These are phyloP conservation scores for Chloebia gouldiae DNA, from an alignment of 2,113 vertebrate species.

Conservation along the genomic window DNA sequence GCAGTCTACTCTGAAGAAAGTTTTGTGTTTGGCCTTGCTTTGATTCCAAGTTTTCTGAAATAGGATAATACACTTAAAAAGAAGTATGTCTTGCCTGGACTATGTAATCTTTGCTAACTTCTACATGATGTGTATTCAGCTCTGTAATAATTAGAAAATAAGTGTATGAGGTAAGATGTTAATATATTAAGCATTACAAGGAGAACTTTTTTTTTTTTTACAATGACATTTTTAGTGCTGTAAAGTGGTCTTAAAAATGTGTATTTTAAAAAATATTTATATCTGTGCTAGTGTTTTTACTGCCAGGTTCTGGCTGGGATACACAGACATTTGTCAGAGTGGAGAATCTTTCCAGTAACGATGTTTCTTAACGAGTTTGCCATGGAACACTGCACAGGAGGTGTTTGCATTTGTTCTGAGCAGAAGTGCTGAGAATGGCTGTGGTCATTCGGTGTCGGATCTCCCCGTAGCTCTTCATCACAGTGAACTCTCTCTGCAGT, in stretches of 20 bases:
- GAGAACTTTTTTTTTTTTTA: not conserved
- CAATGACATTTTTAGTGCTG: not conserved
- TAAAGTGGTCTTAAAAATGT: not conserved
- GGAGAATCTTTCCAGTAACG: not conserved
- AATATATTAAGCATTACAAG: not conserved
- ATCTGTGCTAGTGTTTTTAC: not conserved
- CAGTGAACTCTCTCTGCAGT: not conserved
- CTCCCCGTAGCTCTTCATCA: not conserved
- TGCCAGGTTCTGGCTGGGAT: not conserved
- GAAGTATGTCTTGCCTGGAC: not conserved
- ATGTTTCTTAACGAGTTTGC: conserved; percentile 3
- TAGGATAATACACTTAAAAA: not conserved
- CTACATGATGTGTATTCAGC: not conserved
- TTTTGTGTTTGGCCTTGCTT: not conserved
- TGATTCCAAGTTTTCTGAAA: not conserved
- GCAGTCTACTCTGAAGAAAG: not conserved
- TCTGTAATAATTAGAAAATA: conserved; percentile 11
- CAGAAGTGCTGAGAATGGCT: not conserved
- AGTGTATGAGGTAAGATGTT: conserved; percentile 8
- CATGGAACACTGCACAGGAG: not conserved
- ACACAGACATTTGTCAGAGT: not conserved
- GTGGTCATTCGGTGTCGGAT: not conserved
- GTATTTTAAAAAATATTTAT: not conserved
- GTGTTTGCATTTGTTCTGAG: not conserved
- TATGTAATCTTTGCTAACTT: not conserved